These are phyloP conservation scores for Junco hyemalis DNA, from an alignment of 2,113 vertebrate species.

Conservation along the genomic window DNA sequence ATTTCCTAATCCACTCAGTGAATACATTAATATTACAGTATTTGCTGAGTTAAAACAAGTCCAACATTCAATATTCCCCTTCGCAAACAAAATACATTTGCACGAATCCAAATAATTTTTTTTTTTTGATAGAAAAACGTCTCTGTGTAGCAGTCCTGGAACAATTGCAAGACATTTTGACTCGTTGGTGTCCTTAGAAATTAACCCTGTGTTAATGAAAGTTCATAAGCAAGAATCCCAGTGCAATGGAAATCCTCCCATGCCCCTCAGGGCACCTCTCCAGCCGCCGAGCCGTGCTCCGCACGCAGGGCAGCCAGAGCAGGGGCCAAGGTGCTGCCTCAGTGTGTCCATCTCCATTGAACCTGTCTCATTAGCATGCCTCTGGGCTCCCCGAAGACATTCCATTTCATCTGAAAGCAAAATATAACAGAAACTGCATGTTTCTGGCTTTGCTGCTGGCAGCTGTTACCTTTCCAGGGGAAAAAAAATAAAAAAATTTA, in stretches of 20 bases:
- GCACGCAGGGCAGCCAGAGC: constrained; percentile 24
- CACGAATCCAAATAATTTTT: constrained; percentile 17
- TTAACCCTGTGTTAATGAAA: constrained; percentile 62
- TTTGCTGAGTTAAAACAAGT: constrained; percentile 64
- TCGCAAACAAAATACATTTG: constrained; percentile 55
- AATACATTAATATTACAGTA: constrained; percentile 63
- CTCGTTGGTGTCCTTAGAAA: constrained; percentile 49
- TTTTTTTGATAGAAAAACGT: not conserved
- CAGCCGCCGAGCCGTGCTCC: not conserved
- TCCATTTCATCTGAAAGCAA: constrained; percentile 58
- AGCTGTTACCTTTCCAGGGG: constrained; percentile 64
- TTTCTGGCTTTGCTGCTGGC: constrained; percentile 69
- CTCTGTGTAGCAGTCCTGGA: not conserved
- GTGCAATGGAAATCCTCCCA: not conserved
- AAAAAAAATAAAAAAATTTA: not conserved
- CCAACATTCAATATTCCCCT: constrained; percentile 51
- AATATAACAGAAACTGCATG: constrained; percentile 70
- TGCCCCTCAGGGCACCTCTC: constrained; percentile 14
- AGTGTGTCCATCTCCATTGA: constrained; percentile 50
- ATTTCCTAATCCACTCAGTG: constrained; percentile 65
- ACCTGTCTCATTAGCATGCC: constrained; percentile 60
- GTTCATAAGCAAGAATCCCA: constrained; percentile 46
- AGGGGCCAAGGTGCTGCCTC: constrained; percentile 49
- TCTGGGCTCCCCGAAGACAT: constrained; percentile 40
- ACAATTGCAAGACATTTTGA: constrained; percentile 30